Conservation (phyloP, 2,113 vertebrate species). For the Progne subis region DNA sequence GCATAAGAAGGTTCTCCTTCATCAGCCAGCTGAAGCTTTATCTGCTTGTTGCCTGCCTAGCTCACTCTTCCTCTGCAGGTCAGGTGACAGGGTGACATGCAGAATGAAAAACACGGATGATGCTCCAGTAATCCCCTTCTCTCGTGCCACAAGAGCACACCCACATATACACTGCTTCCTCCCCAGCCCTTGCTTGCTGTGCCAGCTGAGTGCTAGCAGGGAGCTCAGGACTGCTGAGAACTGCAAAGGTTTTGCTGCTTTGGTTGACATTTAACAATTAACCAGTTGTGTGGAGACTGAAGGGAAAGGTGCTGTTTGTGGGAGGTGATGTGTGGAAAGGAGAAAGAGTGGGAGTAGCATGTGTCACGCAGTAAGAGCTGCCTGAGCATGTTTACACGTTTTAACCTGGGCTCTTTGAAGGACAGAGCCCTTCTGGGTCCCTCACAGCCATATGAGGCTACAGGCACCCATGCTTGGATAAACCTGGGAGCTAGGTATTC, state of each 20-base stretch:
- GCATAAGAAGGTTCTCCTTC: not conserved
- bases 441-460: rapidly evolving
- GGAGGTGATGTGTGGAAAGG: not conserved
- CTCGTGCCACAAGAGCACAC: not conserved
- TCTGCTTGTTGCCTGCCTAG: not conserved
- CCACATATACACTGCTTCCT: not conserved
- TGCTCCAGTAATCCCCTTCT: not conserved
- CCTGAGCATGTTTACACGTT: not conserved
- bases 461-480: not conserved
- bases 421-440: not conserved
- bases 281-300: not conserved
- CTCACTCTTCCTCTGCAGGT: not conserved
- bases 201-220: not conserved
- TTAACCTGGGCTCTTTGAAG: not conserved
- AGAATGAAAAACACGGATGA: not conserved
- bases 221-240: not conserved
- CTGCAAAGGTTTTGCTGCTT: not conserved
- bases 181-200: not conserved
- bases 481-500: not conserved
- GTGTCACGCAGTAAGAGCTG: not conserved
- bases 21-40: not conserved
- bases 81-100: not conserved
- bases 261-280: constrained; percentile 12
- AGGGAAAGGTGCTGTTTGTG: not conserved
- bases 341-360: constrained; percentile 25